Conservation (phyloP, 2,113 vertebrate species). For the Chlorocebus sabaeus region DNA sequence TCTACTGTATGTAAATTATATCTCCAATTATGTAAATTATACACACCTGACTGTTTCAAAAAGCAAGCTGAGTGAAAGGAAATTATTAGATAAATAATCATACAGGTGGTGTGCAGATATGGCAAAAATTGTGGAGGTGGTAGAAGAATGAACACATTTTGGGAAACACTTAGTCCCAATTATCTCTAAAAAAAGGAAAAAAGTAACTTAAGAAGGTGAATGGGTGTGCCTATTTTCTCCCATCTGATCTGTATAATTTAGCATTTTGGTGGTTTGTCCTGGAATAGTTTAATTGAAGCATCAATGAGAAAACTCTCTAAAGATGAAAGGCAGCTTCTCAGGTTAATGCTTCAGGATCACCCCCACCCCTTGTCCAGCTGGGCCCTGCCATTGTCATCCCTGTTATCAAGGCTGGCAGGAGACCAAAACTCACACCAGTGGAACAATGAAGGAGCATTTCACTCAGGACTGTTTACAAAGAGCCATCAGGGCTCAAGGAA, state of each 20-base stretch:
- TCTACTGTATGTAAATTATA: neutral
- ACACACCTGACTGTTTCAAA: constrained; percentile 40
- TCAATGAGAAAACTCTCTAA: neutral
- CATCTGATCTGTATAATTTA: neutral
- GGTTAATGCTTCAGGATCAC: rapidly evolving
- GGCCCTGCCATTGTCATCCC: too few relatives aligned
- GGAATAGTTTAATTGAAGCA: neutral
- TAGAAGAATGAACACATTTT: neutral
- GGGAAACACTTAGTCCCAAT: neutral
- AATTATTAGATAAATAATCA: constrained; percentile 33
- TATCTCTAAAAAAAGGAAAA: neutral
- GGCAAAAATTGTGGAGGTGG: neutral
- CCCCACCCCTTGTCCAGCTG: neutral
- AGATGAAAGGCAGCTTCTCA: neutral
- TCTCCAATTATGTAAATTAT: constrained; percentile 29
- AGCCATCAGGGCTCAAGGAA: neutral
- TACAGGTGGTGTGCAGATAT: neutral
- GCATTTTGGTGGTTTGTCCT: neutral
- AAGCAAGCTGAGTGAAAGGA: neutral
- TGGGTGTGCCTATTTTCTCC: neutral
- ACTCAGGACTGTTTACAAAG: neutral
- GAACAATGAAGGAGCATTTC: neutral
- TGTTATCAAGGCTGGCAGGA: rapidly evolving
- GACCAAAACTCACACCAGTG: neutral
- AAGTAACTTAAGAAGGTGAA: neutral